Conservation (phyloP, 1,140 invertebrate species). For the Argopecten irradians region DNA sequence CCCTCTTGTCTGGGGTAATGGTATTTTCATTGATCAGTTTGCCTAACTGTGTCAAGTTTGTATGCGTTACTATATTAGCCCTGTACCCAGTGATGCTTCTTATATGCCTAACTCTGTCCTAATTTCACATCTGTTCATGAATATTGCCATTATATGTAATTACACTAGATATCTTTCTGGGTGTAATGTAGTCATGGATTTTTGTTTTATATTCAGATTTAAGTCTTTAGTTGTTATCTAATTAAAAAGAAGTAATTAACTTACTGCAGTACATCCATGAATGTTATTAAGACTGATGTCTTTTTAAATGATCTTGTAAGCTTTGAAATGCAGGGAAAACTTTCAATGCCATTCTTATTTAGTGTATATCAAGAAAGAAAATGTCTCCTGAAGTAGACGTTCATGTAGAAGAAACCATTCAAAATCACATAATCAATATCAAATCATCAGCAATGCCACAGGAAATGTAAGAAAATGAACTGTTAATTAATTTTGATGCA, state of each 20-base stretch:
- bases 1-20: background rate
- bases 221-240: background rate
- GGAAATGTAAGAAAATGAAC: no score
- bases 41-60: conserved; percentile 6
- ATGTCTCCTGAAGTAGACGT: background rate
- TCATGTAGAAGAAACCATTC: no score
- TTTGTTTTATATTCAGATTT: background rate
- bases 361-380: background rate
- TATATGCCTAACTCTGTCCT: background rate
- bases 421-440: no score
- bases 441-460: no score
- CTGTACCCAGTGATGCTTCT: background rate
- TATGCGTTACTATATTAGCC: background rate
- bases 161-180: background rate
- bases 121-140: background rate
- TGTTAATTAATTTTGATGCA: no score
- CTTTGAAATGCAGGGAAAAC: background rate
- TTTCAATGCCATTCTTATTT: background rate
- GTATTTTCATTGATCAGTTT: conserved; percentile 18
- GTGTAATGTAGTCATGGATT: background rate
- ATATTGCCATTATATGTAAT: background rate
- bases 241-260: background rate
- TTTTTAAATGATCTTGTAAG: background rate
- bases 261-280: background rate
- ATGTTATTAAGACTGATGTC: background rate